Evolutionary conservation across 2,888 invertebrate genomes (phyloP).

Genomic region (Agriopis leucophaearia): DNA sequence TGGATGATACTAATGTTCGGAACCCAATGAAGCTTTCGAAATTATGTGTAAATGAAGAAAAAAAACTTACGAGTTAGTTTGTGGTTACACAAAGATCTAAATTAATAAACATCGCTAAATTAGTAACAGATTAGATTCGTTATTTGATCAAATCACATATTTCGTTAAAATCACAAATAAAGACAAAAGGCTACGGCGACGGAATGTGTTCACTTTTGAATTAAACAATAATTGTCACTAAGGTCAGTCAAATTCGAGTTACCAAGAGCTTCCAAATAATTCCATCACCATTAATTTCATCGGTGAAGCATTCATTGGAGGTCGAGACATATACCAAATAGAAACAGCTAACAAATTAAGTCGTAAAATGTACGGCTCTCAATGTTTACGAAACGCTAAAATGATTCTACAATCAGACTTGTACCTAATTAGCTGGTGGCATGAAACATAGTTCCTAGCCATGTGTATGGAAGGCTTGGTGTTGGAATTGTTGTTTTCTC

Average conservation of each 20-base stretch:
- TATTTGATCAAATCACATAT: too few relatives aligned
- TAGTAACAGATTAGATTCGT: too few relatives aligned
- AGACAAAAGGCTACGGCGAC: too few relatives aligned
- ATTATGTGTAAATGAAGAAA: too few relatives aligned
- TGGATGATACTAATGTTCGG: too few relatives aligned
- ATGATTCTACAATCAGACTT: slow-evolving; percentile 36
- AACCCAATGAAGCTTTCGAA: too few relatives aligned
- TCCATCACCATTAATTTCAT: slow-evolving; percentile 5
- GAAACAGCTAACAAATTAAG: slow-evolving; percentile 29
- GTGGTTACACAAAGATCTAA: too few relatives aligned
- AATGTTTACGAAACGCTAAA: slow-evolving; percentile 39
- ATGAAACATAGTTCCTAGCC: neutral
- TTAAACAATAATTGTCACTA: neutral
- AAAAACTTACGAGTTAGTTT: too few relatives aligned
- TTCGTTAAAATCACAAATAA: too few relatives aligned
- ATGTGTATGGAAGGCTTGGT: too few relatives aligned
- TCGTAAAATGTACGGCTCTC: slow-evolving; percentile 35
- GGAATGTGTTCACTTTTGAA: too few relatives aligned
- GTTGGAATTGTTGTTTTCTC: neutral
- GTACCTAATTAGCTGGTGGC: slow-evolving; percentile 33
- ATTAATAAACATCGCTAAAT: too few relatives aligned
- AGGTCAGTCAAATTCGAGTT: neutral
- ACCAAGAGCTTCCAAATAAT: neutral
- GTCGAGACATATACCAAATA: slow-evolving; percentile 36
- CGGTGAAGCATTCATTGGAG: slow-evolving; percentile 24